Percentiles rank a stretch among this genome's conserved stretches.
These are phyloP conservation scores for Volucella bombylans DNA, from an alignment of 2,888 invertebrate species.

Conservation along the genomic window DNA sequence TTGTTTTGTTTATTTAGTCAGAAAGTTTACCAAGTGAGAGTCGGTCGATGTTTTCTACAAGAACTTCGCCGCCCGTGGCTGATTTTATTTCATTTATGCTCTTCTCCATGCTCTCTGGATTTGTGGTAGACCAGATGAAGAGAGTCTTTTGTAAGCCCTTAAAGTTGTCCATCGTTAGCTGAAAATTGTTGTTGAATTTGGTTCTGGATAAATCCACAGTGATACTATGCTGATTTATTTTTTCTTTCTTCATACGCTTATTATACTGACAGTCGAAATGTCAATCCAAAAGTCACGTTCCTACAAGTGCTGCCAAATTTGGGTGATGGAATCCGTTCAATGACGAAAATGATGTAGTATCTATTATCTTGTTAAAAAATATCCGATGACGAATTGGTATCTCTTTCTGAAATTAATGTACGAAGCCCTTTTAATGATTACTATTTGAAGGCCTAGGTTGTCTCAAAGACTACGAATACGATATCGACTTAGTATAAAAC, in stretches of 20 bases:
- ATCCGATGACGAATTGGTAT: no score
- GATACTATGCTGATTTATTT: neutral
- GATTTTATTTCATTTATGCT: conserved; percentile 84
- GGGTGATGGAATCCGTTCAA: no score
- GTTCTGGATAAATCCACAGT: conserved; percentile 9
- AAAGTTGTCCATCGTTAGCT: conserved; percentile 79
- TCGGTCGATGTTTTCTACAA: conserved; percentile 85
- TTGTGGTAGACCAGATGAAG: conserved; percentile 84
- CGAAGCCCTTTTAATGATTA: no score
- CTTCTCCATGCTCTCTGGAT: conserved; percentile 83
- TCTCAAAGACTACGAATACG: no score
- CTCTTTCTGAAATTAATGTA: no score
- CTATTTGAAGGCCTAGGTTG: no score
- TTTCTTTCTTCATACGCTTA: neutral
- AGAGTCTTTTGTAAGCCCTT: conserved; percentile 83
- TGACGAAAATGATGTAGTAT: no score
- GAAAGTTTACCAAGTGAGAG: conserved; percentile 84
- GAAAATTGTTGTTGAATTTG: neutral
- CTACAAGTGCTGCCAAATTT: conserved; percentile 33
- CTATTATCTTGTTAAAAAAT: no score
- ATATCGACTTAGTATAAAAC: no score
- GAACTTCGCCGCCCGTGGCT: conserved; percentile 83
- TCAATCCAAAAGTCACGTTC: conserved; percentile 43
- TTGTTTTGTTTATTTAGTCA: neutral
- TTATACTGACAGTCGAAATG: conserved; percentile 11